A percentile compares a stretch with the other conserved stretches of the same genome.
phyloP scores from a whole-genome alignment of 2,113 vertebrate species.

The Ia io region DNA sequence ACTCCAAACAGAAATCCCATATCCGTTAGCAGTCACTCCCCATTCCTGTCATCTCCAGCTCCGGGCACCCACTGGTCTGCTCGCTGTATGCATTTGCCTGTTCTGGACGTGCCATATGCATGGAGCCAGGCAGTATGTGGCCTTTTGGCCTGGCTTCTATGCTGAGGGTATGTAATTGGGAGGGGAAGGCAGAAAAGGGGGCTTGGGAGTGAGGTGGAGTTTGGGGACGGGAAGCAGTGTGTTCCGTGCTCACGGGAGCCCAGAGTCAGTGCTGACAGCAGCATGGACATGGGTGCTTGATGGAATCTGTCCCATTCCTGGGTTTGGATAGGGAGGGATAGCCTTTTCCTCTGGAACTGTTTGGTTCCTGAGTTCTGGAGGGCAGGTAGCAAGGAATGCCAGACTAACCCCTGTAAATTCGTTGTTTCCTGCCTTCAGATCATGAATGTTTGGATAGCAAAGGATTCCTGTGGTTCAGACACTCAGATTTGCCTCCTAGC shows the following conservation, averaged over 20 bases:
- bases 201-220: background rate
- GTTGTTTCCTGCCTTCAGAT: background rate
- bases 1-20: background rate
- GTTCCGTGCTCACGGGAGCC: background rate
- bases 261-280: background rate
- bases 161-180: background rate
- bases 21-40: background rate
- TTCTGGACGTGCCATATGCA: fast-evolving
- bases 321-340: background rate
- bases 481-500: background rate
- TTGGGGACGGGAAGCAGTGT: background rate
- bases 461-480: background rate
- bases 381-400: background rate
- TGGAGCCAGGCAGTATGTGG: fast-evolving
- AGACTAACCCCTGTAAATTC: too few relatives aligned
- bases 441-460: background rate
- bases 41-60: background rate
- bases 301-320: background rate
- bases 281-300: background rate
- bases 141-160: background rate
- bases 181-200: fast-evolving
- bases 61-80: background rate
- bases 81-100: background rate
- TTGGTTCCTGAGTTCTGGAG: background rate
- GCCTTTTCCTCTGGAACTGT: background rate